Conservation (phyloP, 2,888 invertebrate genomes). For the Protonemura montana region DNA sequence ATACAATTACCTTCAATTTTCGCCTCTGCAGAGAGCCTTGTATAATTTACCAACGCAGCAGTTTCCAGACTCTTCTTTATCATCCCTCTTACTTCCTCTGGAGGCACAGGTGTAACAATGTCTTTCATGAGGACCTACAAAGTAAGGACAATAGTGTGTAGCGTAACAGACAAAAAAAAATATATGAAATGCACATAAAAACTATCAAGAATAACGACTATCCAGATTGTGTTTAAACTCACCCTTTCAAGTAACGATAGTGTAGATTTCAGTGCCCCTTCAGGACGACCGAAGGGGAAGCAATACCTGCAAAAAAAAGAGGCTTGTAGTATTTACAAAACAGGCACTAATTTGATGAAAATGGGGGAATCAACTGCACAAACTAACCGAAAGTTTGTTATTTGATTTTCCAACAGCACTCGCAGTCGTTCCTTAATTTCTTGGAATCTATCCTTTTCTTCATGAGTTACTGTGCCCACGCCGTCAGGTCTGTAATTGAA, state of each 20-base stretch:
- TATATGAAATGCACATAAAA: slow-evolving; percentile 23
- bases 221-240: slow-evolving; percentile 50
- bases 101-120: slow-evolving; percentile 94
- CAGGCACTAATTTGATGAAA: not conserved
- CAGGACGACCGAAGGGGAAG: slow-evolving; percentile 98
- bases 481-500: slow-evolving; percentile 87
- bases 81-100: slow-evolving; percentile 93
- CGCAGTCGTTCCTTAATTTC: slow-evolving; percentile 96
- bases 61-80: slow-evolving; percentile 97
- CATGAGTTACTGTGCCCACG: slow-evolving; percentile 97
- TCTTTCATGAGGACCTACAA: slow-evolving; percentile 95
- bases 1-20: slow-evolving; percentile 88
- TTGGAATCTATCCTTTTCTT: slow-evolving; percentile 97
- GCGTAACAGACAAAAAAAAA: not conserved
- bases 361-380: not conserved
- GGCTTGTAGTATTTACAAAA: slow-evolving; percentile 15
- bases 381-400: slow-evolving; percentile 92
- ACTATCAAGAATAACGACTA: not conserved
- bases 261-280: slow-evolving; percentile 96
- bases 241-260: slow-evolving; percentile 91
- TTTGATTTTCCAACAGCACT: slow-evolving; percentile 94
- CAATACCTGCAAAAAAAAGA: slow-evolving; percentile 73
- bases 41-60: slow-evolving; percentile 97
- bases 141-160: not conserved
- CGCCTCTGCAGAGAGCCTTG: slow-evolving; percentile 93